Percentiles rank a stretch among this genome's conserved stretches.
Evolutionary conservation across 64 coral and sea anemone genomes (phyloP).

Genomic region (Porites lutea): DNA sequence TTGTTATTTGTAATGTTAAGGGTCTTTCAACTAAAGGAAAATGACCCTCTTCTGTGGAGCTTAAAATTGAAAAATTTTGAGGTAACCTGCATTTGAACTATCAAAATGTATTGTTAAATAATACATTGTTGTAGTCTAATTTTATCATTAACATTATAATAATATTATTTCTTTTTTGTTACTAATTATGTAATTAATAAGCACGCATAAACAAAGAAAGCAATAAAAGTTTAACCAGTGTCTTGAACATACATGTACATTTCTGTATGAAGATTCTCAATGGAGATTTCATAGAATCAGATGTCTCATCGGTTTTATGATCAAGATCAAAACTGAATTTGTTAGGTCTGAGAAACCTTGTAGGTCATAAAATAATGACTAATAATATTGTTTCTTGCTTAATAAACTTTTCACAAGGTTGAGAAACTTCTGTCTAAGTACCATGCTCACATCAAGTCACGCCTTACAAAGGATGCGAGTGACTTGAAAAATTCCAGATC

Average conservation of each 20-base stretch:
- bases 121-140: too few relatives aligned
- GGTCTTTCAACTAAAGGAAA: slow-evolving; percentile 95
- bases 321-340: too few relatives aligned
- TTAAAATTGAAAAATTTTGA: slow-evolving; percentile 96
- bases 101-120: too few relatives aligned
- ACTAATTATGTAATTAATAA: too few relatives aligned
- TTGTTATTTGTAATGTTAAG: slow-evolving; percentile 97
- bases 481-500: slow-evolving; percentile 9
- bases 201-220: too few relatives aligned
- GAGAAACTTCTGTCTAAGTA: slow-evolving; percentile 93
- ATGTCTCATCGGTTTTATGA: too few relatives aligned
- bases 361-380: background rate
- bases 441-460: slow-evolving; percentile 89
- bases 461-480: slow-evolving; percentile 71
- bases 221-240: too few relatives aligned
- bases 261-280: too few relatives aligned
- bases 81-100: slow-evolving; percentile 29
- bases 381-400: background rate
- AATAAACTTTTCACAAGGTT: slow-evolving; percentile 56
- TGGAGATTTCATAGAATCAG: too few relatives aligned
- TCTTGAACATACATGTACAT: too few relatives aligned
- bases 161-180: too few relatives aligned
- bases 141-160: too few relatives aligned
- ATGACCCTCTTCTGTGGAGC: slow-evolving; percentile 94
- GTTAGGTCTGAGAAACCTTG: background rate